phyloP scores from a whole-genome alignment of 2,888 invertebrate genomes.

The Folsomia candida region DNA sequence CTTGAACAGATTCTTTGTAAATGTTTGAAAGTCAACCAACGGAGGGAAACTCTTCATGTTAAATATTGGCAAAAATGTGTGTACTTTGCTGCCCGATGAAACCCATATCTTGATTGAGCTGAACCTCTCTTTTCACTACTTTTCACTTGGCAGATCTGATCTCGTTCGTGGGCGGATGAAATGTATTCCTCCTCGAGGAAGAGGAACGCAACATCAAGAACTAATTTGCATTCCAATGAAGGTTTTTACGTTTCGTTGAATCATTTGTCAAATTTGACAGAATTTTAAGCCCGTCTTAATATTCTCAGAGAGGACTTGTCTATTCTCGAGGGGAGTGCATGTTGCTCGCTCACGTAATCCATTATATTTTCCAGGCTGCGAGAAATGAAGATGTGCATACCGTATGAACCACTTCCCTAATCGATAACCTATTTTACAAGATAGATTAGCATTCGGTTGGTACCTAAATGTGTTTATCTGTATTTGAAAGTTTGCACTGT shows the following conservation, averaged over 20 bases:
- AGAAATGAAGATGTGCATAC: neutral
- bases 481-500: too few relatives aligned
- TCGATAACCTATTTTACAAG: neutral
- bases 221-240: constrained; percentile 28
- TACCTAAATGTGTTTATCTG: too few relatives aligned
- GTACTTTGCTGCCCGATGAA: neutral
- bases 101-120: neutral
- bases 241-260: constrained; percentile 27
- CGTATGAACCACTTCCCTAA: neutral
- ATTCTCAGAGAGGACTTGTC: neutral
- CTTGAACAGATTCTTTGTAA: neutral
- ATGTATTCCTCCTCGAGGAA: neutral
- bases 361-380: neutral
- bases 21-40: neutral
- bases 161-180: neutral
- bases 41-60: neutral
- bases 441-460: too few relatives aligned
- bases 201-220: constrained; percentile 5
- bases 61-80: neutral
- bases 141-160: neutral
- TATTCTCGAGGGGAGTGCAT: neutral
- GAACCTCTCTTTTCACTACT: too few relatives aligned
- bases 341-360: neutral
- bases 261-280: constrained; percentile 31
- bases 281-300: neutral